These are phyloP conservation scores for Xylocopa sonorina DNA, from an alignment of 1,140 invertebrate species.

Conservation along the genomic window DNA sequence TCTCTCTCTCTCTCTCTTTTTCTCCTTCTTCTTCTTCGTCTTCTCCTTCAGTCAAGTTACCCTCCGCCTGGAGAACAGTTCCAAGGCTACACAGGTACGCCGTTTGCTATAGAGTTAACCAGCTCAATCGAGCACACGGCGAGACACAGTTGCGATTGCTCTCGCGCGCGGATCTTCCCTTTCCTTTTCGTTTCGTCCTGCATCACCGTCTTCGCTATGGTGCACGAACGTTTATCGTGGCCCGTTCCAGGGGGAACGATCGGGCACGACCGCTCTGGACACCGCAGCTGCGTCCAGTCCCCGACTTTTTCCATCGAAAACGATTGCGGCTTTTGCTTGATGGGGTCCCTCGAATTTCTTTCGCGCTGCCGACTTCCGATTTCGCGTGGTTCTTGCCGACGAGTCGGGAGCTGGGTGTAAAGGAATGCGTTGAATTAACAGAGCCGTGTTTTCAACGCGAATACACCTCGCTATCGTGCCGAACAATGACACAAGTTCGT, in stretches of 20 bases:
- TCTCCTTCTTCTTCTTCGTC: no score
- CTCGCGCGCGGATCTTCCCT: conserved; percentile 56
- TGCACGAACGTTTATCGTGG: conserved; percentile 1
- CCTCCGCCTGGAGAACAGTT: conserved; percentile 4
- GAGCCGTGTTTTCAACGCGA: no score
- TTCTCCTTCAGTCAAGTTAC: background rate
- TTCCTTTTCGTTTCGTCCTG: conserved; percentile 29
- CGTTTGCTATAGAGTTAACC: conserved; percentile 39
- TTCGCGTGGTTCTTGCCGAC: background rate
- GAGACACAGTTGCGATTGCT: conserved; percentile 62
- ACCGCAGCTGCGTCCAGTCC: conserved; percentile 43
- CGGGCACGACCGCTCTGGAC: conserved; percentile 35
- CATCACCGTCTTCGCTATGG: background rate
- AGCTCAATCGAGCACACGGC: conserved; percentile 56
- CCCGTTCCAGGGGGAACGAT: conserved; percentile 42
- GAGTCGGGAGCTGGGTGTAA: background rate
- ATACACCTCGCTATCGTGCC: no score
- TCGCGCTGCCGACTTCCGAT: background rate
- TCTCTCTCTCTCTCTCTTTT: background rate
- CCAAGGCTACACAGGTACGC: conserved; percentile 34
- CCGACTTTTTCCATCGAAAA: conserved; percentile 34
- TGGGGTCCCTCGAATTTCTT: background rate
- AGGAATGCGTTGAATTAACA: no score
- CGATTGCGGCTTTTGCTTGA: conserved; percentile 8
- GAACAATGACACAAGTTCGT: no score